Conservation (phyloP, 2,888 invertebrate genomes). For the Byasa hedistus region DNA sequence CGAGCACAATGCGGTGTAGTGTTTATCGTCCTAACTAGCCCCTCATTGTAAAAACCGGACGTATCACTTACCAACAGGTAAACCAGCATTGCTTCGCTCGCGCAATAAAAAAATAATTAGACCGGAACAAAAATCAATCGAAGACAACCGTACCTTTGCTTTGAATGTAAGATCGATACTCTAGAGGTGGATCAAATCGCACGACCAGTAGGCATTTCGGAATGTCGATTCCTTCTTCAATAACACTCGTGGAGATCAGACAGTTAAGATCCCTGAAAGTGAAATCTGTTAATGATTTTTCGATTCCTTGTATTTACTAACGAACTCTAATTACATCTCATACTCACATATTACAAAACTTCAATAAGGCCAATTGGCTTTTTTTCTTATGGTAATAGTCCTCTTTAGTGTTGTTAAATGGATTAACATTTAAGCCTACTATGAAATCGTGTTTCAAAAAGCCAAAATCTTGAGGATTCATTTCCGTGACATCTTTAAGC, state of each 20-base stretch:
- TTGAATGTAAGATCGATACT: slow-evolving; percentile 92
- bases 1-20: no score
- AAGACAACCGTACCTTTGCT: slow-evolving; percentile 85
- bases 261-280: slow-evolving; percentile 67
- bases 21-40: no score
- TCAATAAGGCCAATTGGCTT: slow-evolving; percentile 74
- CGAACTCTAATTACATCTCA: neutral
- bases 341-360: slow-evolving; percentile 69
- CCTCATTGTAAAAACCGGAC: no score
- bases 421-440: slow-evolving; percentile 83
- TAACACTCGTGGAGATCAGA: slow-evolving; percentile 83
- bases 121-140: neutral
- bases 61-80: neutral
- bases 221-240: slow-evolving; percentile 95
- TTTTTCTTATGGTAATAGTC: slow-evolving; percentile 73
- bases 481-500: slow-evolving; percentile 73
- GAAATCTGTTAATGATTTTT: neutral
- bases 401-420: slow-evolving; percentile 79
- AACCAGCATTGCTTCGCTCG: neutral
- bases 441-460: slow-evolving; percentile 86
- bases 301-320: neutral
- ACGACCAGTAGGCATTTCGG: slow-evolving; percentile 90
- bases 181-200: slow-evolving; percentile 84
- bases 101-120: neutral
- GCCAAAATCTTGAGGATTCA: slow-evolving; percentile 67